Base-by-base conservation (phyloP, 2,888 invertebrate species). In the Troides helena region DNA sequence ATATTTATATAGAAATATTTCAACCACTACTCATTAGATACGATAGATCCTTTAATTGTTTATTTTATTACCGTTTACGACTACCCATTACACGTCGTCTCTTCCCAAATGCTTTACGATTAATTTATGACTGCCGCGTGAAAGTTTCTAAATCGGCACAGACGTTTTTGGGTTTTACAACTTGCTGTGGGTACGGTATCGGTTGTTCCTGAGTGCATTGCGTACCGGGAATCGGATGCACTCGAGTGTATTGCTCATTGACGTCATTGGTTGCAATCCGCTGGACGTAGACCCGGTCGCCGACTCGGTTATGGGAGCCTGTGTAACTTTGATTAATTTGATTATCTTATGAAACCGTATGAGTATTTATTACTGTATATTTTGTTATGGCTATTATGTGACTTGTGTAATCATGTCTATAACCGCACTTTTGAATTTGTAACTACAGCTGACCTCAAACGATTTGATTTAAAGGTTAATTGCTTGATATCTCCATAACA, bases 111-210 rank as follows among this genome's bases (percentile, higher is more conserved):
- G 50, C 39, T 66, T 66, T 63, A 70, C 59, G 63, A 18, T 57
- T 39, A 36, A 70, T 70, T 70, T 70, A 70, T 57, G 70, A 67
- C 4, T 21, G 57, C 64, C 61, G 64, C 64, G 64, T 70, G 70
- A 70, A 70, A 70, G 70, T 70, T 57, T 67, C 65, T 65, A 69
- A 39, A 70, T 70, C 70, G 67, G 61, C 57, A 25, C 58, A 30
- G 25, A 58, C 58, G 57, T 67, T 70, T 70, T 64, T 61, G 63
- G 30, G 70, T 67, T 70, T 70, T 65, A 70, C 69, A 61, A 65
- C 70, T 61, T 64, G 36, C 36, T 65, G 62, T 53, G n/a, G 66
- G 58, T 43, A 57, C 58, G 30, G 39, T 67, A 56, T 70, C 63
- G 62, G 39, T 60, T 60, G 69, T 36, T 62, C 61, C 62, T 62